These are phyloP conservation scores for Zapornia atra DNA, from an alignment of 2,113 vertebrate genomes.

Conservation along the genomic window DNA sequence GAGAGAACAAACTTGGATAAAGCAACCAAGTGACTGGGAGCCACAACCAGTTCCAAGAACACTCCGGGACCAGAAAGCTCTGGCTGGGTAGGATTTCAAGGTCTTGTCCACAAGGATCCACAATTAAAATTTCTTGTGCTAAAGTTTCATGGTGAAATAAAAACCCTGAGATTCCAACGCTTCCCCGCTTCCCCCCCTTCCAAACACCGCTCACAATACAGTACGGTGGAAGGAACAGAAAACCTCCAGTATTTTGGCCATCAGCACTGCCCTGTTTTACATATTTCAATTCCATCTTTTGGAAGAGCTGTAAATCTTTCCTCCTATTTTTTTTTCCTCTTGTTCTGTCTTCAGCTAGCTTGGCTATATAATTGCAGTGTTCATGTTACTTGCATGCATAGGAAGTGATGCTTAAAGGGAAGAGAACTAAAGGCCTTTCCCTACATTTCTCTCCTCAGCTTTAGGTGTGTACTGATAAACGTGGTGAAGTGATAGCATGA, in stretches of 20 bases:
- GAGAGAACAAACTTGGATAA: neutral
- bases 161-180: constrained; percentile 56
- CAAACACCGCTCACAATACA: neutral
- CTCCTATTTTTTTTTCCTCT: neutral
- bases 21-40: constrained; percentile 42
- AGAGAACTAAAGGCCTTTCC: neutral
- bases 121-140: constrained; percentile 76
- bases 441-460: neutral
- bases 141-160: constrained; percentile 72
- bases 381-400: neutral
- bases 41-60: constrained; percentile 60
- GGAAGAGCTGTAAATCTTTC: constrained; percentile 33
- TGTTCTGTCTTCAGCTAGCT: neutral
- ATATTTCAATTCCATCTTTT: constrained; percentile 42
- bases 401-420: neutral
- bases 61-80: constrained; percentile 24
- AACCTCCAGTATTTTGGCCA: constrained; percentile 64
- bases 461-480: neutral
- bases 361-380: neutral
- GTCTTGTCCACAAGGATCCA: constrained; percentile 73
- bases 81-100: constrained; percentile 66
- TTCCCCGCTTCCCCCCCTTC: neutral
- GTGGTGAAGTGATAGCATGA: neutral
- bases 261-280: neutral
- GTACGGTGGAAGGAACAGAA: constrained; percentile 38